Conservation (phyloP, 1,140 invertebrate species). For the Caenorhabditis brenneri region DNA sequence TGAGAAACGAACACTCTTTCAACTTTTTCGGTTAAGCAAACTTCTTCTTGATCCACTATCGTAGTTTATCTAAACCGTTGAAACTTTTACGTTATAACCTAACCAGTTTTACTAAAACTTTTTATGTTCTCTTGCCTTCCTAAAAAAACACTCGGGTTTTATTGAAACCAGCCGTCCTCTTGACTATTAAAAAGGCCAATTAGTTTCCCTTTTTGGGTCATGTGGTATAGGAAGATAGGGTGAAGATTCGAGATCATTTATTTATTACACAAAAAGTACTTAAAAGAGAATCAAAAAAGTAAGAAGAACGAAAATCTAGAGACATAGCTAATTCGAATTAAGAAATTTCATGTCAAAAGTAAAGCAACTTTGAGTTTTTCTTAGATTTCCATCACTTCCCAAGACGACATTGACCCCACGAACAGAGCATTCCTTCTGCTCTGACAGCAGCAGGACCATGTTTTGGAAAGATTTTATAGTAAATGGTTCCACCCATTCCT, state of each 20-base stretch:
- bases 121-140: neutral
- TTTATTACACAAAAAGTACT: constrained; percentile 25
- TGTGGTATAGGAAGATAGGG: neutral
- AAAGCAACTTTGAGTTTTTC: neutral
- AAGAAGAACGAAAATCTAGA: neutral
- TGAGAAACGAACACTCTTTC: too few relatives aligned
- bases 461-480: constrained; percentile 27
- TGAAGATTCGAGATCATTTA: neutral
- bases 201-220: constrained; percentile 30
- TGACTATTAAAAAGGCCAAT: neutral
- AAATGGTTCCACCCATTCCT: neutral
- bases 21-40: too few relatives aligned
- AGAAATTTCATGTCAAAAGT: neutral
- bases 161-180: neutral
- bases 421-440: constrained; percentile 30
- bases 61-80: too few relatives aligned
- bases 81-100: too few relatives aligned
- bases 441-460: neutral
- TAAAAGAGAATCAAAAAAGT: neutral
- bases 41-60: too few relatives aligned
- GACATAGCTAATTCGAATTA: neutral
- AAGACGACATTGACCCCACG: constrained; percentile 14
- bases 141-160: neutral
- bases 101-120: too few relatives aligned
- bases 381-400: neutral